A percentile compares a stretch with the other conserved stretches of the same genome.
Evolutionary conservation across 2,113 vertebrate species (phyloP).

Genomic region (Neotragus pygmaeus): DNA sequence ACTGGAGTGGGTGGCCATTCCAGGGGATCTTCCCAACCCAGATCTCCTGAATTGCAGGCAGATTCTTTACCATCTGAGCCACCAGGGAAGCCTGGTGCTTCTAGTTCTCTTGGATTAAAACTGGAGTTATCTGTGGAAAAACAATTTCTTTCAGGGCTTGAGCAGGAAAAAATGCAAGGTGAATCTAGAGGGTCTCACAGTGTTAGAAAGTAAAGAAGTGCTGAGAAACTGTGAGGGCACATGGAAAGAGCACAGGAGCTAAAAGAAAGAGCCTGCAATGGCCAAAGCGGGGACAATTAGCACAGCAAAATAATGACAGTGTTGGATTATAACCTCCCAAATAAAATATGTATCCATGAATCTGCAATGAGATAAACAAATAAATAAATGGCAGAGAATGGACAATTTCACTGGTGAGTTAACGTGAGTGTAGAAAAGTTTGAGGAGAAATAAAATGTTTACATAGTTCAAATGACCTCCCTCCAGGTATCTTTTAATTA

Average conservation of each 20-base stretch:
- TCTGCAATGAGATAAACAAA: background rate
- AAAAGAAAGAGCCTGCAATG: background rate
- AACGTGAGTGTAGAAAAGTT: background rate
- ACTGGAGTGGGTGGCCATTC: background rate
- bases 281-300: background rate
- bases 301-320: background rate
- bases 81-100: background rate
- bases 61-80: background rate
- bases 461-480: background rate
- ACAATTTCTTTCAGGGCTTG: background rate
- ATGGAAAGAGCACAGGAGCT: background rate
- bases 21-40: background rate
- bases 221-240: background rate
- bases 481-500: background rate
- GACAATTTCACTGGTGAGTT: background rate
- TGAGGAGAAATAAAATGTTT: background rate
- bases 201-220: background rate
- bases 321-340: background rate
- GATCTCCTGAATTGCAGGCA: background rate
- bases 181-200: background rate
- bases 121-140: background rate
- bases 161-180: background rate
- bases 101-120: constrained; percentile 10
- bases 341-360: background rate
- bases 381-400: background rate